phyloP scores from a whole-genome alignment of 2,113 vertebrate species.

The Zosterops lateralis region DNA sequence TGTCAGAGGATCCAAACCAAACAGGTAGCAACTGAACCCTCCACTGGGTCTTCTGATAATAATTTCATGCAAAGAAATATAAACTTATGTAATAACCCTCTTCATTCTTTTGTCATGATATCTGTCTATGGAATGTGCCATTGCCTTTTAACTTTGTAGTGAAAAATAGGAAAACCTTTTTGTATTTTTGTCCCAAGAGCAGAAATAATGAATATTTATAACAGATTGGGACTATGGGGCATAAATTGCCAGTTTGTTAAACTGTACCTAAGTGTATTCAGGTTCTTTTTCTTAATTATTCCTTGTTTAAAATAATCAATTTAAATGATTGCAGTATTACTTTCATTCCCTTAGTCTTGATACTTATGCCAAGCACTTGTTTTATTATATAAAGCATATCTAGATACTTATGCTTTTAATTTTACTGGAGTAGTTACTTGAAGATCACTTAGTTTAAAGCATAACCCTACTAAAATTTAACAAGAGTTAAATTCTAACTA shows the following conservation, averaged over 20 bases:
- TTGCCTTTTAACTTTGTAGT: not conserved
- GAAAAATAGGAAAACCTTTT: not conserved
- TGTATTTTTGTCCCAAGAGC: not conserved
- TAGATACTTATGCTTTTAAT: not conserved
- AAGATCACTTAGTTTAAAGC: not conserved
- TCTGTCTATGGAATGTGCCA: not conserved
- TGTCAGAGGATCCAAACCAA: not conserved
- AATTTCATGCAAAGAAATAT: not conserved
- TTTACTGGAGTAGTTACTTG: not conserved
- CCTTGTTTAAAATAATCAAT: not conserved
- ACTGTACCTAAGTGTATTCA: not conserved
- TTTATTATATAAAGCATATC: not conserved
- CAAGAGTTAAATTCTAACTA: not conserved
- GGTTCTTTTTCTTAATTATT: not conserved
- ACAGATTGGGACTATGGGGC: not conserved
- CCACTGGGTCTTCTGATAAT: not conserved
- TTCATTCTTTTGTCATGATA: not conserved
- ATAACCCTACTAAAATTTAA: not conserved
- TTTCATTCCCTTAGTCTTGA: not conserved
- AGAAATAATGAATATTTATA: not conserved
- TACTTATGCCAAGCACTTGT: not conserved
- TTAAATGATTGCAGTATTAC: not conserved
- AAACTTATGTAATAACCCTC: not conserved
- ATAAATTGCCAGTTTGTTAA: not conserved
- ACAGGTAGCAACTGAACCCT: not conserved